Percentiles rank a stretch among this genome's conserved stretches.
These are phyloP conservation scores for Pseudococcus jackbeardsleyi DNA, from an alignment of 2,888 invertebrate genomes.

Conservation along the genomic window DNA sequence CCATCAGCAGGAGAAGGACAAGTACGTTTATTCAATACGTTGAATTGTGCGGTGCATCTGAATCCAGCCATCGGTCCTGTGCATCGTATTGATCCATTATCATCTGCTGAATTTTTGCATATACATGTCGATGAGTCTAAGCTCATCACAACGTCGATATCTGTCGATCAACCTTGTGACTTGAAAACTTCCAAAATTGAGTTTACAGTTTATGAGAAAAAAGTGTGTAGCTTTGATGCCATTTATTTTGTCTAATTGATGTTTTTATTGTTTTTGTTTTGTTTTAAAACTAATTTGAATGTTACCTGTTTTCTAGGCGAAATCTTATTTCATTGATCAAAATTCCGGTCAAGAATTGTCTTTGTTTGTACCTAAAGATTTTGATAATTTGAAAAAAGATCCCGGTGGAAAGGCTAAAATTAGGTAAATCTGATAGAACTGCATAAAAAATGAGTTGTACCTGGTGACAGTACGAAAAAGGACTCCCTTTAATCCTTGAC, in stretches of 20 bases:
- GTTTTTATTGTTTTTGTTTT: neutral
- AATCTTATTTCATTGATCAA: slow-evolving; percentile 64
- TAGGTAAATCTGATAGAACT: slow-evolving; percentile 60
- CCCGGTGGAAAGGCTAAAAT: slow-evolving; percentile 59
- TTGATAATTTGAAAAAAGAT: slow-evolving; percentile 62
- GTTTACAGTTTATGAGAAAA: slow-evolving; percentile 28
- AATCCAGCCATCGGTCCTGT: slow-evolving; percentile 46
- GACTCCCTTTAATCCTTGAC: too few species aligned
- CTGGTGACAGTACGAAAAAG: neutral
- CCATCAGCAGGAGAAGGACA: slow-evolving; percentile 68
- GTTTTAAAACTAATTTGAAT: neutral
- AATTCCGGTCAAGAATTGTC: slow-evolving; percentile 35
- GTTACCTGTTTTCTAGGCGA: slow-evolving; percentile 42
- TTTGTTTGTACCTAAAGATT: neutral
- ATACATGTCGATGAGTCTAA: neutral
- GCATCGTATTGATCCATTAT: slow-evolving; percentile 48
- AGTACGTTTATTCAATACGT: slow-evolving; percentile 68
- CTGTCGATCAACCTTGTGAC: slow-evolving; percentile 29
- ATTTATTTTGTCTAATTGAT: too few species aligned
- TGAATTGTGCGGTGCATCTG: slow-evolving; percentile 66
- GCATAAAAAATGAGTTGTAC: too few species aligned
- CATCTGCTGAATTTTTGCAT: slow-evolving; percentile 46
- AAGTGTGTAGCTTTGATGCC: neutral
- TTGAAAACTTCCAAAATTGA: slow-evolving; percentile 31
- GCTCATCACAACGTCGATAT: neutral